Evolutionary conservation across 2,113 vertebrate species (phyloP), one percentile per base, ranked within the genome.

Genomic region (Esox niger): DNA sequence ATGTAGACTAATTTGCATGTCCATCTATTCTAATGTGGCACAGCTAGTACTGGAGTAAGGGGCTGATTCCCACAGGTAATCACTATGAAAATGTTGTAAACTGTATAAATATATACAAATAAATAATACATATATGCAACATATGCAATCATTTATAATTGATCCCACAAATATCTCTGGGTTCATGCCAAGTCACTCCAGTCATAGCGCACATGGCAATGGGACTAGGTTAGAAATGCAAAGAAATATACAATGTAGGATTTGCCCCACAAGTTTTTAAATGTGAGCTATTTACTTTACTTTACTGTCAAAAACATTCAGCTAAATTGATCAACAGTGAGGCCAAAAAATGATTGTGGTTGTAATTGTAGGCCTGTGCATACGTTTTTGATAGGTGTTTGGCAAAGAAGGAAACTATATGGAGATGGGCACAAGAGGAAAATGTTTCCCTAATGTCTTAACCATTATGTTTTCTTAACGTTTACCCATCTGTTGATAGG

Each of bases 11-110:
- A 57, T 79, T 66, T 65, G 1, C 13, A 10, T 43, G 3, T 69
- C 25, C 17, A 56, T 75, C 82, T 89, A 79, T 87, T 86, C 71
- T n/a, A n/a, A n/a, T n/a, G n/a, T n/a, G n/a, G n/a, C n/a, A n/a
- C n/a, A n/a, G n/a, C 65, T 79, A 81, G 82, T 81, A 47, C 55
- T 27, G 65, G 74, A 69, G 63, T 66, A n/a, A n/a, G n/a, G n/a
- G n/a, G n/a, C n/a, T n/a, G n/a, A n/a, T n/a, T n/a, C n/a, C n/a
- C n/a, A n/a, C n/a, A n/a, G n/a, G n/a, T n/a, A n/a, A n/a, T n/a
- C n/a, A n/a, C n/a, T n/a, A n/a, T n/a, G n/a, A n/a, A n/a, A n/a
- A n/a, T n/a, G n/a, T n/a, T n/a, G n/a, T n/a, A n/a, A n/a, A n/a
- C n/a, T n/a, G n/a, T n/a, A n/a, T n/a, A n/a, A n/a, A n/a, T n/a